These are phyloP conservation scores for Zophobas morio DNA, from an alignment of 1,140 invertebrate species.

Conservation along the genomic window DNA sequence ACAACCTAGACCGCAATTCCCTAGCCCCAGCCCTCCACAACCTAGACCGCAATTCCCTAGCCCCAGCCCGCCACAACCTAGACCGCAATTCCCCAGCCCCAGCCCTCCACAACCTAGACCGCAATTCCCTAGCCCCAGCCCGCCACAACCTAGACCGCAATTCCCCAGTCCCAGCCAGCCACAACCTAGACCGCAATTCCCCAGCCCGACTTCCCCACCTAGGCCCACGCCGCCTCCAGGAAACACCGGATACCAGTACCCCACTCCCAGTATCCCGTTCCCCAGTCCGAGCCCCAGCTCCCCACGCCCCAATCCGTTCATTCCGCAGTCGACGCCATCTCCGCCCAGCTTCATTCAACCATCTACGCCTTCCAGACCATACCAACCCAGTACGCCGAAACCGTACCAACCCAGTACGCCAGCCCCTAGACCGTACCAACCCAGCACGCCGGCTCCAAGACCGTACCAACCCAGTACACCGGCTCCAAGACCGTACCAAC, in stretches of 20 bases:
- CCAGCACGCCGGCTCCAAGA: not conserved
- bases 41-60: constrained; percentile 20
- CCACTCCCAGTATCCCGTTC: not conserved
- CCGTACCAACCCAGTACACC: constrained; percentile 14
- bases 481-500: constrained; percentile 16
- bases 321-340: constrained; percentile 22
- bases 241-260: not conserved
- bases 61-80: constrained; percentile 19
- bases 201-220: not conserved
- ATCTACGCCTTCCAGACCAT: constrained; percentile 2
- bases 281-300: constrained; percentile 8
- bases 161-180: not conserved
- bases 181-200: not conserved
- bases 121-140: constrained; percentile 11
- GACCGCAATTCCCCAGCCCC: constrained; percentile 12
- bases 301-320: not conserved
- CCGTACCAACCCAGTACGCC: constrained; percentile 2
- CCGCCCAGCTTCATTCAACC: not conserved
- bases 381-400: constrained; percentile 2
- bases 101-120: constrained; percentile 20
- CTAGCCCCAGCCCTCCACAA: constrained; percentile 40
- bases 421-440: constrained; percentile 18
- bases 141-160: too few species aligned
- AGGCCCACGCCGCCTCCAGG: not conserved
- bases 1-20: not conserved